These are phyloP conservation scores for Miichthys miiuy DNA, from an alignment of 2,797 vertebrate species.

Conservation along the genomic window DNA sequence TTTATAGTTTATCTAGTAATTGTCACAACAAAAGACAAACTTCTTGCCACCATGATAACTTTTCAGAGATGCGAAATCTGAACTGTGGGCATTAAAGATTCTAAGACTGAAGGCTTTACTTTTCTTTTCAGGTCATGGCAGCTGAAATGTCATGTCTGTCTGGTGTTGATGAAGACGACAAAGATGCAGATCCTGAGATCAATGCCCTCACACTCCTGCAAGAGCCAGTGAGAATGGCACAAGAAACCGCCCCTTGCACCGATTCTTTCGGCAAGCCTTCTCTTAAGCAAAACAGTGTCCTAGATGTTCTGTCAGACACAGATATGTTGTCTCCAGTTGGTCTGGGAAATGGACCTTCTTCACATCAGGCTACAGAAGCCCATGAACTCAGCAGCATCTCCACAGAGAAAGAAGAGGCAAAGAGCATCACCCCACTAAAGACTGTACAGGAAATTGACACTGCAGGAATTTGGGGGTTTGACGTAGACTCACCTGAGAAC, in stretches of 20 bases:
- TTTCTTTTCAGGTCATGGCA: constrained; percentile 80
- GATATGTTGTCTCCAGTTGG: constrained; percentile 86
- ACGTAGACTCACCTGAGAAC: constrained; percentile 88
- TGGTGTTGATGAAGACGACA: constrained; percentile 92
- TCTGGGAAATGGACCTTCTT: constrained; percentile 95
- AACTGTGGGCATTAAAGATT: too few relatives aligned
- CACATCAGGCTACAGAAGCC: constrained; percentile 89
- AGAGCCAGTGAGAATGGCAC: constrained; percentile 90
- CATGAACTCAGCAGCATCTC: constrained; percentile 85
- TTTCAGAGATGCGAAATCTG: too few relatives aligned
- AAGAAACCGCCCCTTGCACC: constrained; percentile 72
- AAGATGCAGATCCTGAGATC: constrained; percentile 88
- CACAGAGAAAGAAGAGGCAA: constrained; percentile 90
- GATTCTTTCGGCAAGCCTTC: constrained; percentile 72
- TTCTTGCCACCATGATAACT: too few relatives aligned
- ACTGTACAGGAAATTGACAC: constrained; percentile 90
- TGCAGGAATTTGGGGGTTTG: constrained; percentile 89
- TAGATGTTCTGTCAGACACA: constrained; percentile 78
- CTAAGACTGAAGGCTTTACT: constrained; percentile 28
- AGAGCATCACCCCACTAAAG: constrained; percentile 92
- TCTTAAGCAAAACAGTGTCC: constrained; percentile 74
- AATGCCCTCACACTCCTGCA: constrained; percentile 86
- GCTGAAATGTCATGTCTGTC: constrained; percentile 94
- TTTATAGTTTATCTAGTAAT: too few relatives aligned
- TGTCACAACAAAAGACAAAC: too few relatives aligned